These are phyloP conservation scores for Macrotis lagotis DNA, from an alignment of 2,113 vertebrate genomes.

Conservation along the genomic window DNA sequence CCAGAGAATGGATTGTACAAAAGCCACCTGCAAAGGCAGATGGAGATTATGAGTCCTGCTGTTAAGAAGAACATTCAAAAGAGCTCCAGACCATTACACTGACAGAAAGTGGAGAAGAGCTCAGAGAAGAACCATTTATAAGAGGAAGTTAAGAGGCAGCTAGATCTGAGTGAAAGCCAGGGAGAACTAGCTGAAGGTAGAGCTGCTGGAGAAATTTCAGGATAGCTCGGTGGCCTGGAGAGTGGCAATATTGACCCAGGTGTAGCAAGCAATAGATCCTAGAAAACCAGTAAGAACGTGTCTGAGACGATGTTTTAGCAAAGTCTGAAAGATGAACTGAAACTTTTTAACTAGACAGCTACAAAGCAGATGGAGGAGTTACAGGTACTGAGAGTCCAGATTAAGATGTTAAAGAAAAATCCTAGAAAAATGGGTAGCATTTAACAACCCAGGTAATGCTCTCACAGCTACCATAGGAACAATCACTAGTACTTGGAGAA, in stretches of 20 bases:
- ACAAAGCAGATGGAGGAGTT: conserved; percentile 79
- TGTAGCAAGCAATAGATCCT: conserved; percentile 67
- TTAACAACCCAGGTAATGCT: conserved; percentile 65
- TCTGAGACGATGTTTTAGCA: conserved; percentile 74
- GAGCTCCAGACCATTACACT: conserved; percentile 70
- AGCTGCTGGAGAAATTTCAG: conserved; percentile 81
- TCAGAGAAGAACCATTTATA: conserved; percentile 82
- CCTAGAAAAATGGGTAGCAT: conserved; percentile 74
- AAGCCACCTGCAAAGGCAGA: conserved; percentile 72
- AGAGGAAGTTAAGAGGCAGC: conserved; percentile 79
- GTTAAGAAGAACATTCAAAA: conserved; percentile 65
- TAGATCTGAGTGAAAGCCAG: conserved; percentile 75
- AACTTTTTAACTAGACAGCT: conserved; percentile 76
- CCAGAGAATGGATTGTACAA: conserved; percentile 70
- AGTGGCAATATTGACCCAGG: conserved; percentile 80
- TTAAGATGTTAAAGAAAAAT: background rate
- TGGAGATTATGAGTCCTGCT: conserved; percentile 57
- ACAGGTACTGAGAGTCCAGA: conserved; percentile 75
- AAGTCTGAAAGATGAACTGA: conserved; percentile 79
- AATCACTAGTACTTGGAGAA: conserved; percentile 76
- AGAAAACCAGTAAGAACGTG: conserved; percentile 64
- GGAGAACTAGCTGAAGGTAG: conserved; percentile 73
- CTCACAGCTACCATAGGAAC: conserved; percentile 33
- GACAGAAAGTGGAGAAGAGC: conserved; percentile 80
- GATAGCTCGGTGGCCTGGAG: conserved; percentile 82